Evolutionary conservation across 23 tunicate species (phyloP).

Genomic region (Oikopleura vanhoeffeni): DNA sequence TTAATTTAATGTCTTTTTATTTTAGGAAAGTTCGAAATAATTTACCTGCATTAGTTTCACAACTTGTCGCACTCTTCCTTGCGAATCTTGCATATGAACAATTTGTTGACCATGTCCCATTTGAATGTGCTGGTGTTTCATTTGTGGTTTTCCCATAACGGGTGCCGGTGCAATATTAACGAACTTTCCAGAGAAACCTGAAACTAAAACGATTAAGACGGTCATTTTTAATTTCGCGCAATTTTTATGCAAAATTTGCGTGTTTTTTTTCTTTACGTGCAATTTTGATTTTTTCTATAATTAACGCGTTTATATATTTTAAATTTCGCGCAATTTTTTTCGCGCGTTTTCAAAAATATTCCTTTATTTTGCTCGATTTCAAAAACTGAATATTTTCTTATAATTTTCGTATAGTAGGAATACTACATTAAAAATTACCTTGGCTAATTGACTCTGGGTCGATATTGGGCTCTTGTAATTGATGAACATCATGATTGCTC

Average conservation of each 20-base stretch:
- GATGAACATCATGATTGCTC: too few relatives aligned
- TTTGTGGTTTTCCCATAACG: neutral
- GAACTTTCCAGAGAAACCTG: neutral
- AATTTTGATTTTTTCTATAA: neutral
- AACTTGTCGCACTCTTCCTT: constrained; percentile 11
- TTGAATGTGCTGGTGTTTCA: neutral
- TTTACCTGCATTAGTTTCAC: constrained; percentile 10
- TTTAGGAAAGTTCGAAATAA: too few relatives aligned
- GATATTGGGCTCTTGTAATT: too few relatives aligned
- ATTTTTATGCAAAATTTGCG: neutral
- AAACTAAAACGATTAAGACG: neutral
- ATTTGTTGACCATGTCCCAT: neutral
- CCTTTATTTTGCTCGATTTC: too few relatives aligned
- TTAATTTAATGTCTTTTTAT: too few relatives aligned
- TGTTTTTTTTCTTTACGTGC: neutral
- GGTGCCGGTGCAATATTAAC: constrained; percentile 13
- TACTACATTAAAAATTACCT: too few relatives aligned
- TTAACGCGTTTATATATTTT: neutral
- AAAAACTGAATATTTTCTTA: too few relatives aligned
- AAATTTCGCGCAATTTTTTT: too few relatives aligned
- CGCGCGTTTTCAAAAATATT: too few relatives aligned
- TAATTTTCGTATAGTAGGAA: too few relatives aligned
- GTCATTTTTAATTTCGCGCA: too few relatives aligned
- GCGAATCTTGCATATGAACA: neutral
- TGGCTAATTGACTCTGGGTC: too few relatives aligned